Conservation (phyloP, 2,888 invertebrate species). For the Chrysolina oricalcia region DNA sequence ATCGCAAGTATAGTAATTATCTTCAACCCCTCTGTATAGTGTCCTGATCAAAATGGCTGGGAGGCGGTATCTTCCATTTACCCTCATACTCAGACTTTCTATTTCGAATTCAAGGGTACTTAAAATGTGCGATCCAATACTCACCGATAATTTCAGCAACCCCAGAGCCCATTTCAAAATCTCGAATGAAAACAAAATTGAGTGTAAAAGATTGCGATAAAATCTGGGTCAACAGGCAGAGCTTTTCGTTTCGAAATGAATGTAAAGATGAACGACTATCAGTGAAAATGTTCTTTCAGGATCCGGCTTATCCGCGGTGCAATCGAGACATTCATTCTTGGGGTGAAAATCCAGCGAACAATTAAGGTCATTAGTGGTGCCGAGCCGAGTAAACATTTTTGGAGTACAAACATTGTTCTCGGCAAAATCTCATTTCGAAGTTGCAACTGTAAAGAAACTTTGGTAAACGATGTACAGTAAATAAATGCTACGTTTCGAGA, state of each 20-base stretch:
- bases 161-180: neutral
- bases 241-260: constrained; percentile 33
- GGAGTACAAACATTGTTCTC: constrained; percentile 23
- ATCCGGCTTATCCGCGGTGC: constrained; percentile 26
- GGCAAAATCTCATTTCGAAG: constrained; percentile 20
- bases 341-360: constrained; percentile 16
- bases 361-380: constrained; percentile 26
- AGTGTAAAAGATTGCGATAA: constrained; percentile 28
- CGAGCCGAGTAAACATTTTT: constrained; percentile 22
- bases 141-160: constrained; percentile 7
- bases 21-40: too few relatives aligned
- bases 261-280: constrained; percentile 45
- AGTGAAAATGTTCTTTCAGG: constrained; percentile 34
- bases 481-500: constrained; percentile 28
- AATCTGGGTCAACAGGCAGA: constrained; percentile 25
- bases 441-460: constrained; percentile 33
- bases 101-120: neutral
- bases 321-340: constrained; percentile 26
- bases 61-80: neutral
- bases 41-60: too few relatives aligned
- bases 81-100: neutral
- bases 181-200: constrained; percentile 21
- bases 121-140: constrained; percentile 1
- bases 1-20: too few relatives aligned
- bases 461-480: constrained; percentile 37